Base-by-base conservation (phyloP, 2,797 vertebrate species). In the Adrianichthys oophorus region DNA sequence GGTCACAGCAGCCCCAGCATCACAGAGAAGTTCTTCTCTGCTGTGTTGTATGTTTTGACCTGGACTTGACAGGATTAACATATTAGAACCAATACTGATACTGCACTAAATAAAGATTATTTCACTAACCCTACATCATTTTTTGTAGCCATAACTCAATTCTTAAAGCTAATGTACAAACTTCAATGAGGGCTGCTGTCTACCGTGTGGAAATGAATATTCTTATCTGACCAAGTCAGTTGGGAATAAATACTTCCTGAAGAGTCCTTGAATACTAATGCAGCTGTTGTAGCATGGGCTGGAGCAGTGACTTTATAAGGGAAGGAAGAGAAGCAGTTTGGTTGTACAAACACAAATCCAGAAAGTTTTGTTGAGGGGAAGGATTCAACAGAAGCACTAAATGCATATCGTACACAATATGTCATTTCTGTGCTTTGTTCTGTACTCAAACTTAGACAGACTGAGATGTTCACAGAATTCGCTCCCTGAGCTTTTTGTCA, bases 1-100 rank as follows among this genome's bases (percentile, higher is more conserved):
- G 42, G 62, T 61, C 52, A 41, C 18, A 1, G 14, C 37, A 51
- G 68, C 72, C 62, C 42, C 17, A 40, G 26, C 49, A 32, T 42
- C 18, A 43, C 12, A 55, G 44, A 62, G 21, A n/a, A 56, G 15
- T 32, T 40, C 37, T 7, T 19, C 4, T 5, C 48, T 41, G 41
- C 4, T 41, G 52, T 56, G 18, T 43, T 41, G 52, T 41, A 17
- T 18, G 5, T 49, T 57, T 40, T 26, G 48, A 59, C 54, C 42
- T 55, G 0, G 19, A 48, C 23, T 45, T 14, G 32, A 24, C 53
- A 15, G 6, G 12, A 7, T 17, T 18, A 42, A 61, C 26, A 14
- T 41, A 19, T 19, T 26, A 26, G 26, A 26, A 26, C 26, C 5
- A 26, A 26, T 26, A 6, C 8, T 10, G n/a, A 45, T 12, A 45